phyloP scores from a whole-genome alignment of 2,888 invertebrate species.

The Prosapia bicincta region DNA sequence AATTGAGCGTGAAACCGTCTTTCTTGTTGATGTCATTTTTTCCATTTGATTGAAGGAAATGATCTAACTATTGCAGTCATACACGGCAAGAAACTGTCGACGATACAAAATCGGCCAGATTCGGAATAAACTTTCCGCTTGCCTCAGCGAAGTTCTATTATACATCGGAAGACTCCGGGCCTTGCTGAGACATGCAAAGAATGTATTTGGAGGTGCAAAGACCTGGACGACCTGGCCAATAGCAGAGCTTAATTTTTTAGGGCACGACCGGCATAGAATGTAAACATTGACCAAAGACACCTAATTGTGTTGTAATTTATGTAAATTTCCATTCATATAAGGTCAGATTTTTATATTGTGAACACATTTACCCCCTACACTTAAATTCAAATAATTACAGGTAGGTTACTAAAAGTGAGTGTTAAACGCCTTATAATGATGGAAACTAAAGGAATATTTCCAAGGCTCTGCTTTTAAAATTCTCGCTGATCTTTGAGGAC shows the following conservation, averaged over 20 bases:
- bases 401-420: no score
- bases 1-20: no score
- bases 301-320: neutral
- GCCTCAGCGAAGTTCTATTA: neutral
- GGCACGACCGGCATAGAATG: neutral
- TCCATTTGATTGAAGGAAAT: neutral
- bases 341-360: no score
- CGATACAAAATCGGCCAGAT: neutral
- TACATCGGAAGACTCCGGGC: neutral
- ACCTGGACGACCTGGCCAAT: neutral
- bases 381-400: no score
- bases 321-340: neutral
- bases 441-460: no score
- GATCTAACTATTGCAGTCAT: neutral
- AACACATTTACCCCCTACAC: no score
- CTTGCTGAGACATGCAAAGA: neutral
- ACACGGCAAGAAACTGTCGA: neutral
- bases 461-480: no score
- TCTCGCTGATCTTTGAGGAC: no score
- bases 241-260: neutral
- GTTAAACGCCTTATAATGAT: no score
- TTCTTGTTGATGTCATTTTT: no score
- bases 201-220: neutral
- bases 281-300: neutral
- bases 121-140: neutral